Evolutionary conservation across 2,113 vertebrate species (phyloP), one percentile per base, ranked within the genome.

Genomic region (Corythornis vintsioides): DNA sequence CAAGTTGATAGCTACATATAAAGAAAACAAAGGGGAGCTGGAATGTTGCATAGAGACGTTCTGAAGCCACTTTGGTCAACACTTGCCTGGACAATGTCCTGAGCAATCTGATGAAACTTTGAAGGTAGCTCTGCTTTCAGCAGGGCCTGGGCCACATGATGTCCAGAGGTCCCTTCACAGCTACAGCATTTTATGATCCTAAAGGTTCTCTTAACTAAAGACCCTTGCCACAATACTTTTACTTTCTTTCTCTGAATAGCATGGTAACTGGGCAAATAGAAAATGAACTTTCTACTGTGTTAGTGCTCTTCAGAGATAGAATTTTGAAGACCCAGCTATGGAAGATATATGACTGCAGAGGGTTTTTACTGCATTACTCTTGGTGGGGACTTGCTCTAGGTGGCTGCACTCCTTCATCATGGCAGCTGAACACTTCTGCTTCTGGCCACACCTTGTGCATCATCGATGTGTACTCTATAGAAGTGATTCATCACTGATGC

Each of bases 201-300:
- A 79, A 91, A 92, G 56, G 24, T 57, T 71, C 38, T 43, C 77
- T 93, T 9, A 50, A 52, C 35, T 82, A 66, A 7, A 90, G 73
- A 33, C 57, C 65, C 20, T 53, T 74, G 69, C 84, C 89, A 66
- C 88, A 88, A 90, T 61, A 87, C 53, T 91, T 94, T 55, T 31
- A 5, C 60, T 87, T 90, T 89, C 31, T 80, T 90, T 57, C 45
- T 65, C 45, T 80, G 42, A 67, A 17, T 87, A 83, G 60, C 40
- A 42, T 77, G 63, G 43, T 47, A 40, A 92, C 93, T 88, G 57
- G 69, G 35, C 55, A 90, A 73, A 73, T 72, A 85, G 80, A 43
- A 91, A 91, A 86, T 77, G 31, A 87, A 69, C 55, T 90, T 84
- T 76, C 55, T 69, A 4, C 18, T 50, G 5, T 72, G 11, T 72